Base-by-base conservation (phyloP, 2,888 invertebrate genomes). In the Cosmopolites sordidus region DNA sequence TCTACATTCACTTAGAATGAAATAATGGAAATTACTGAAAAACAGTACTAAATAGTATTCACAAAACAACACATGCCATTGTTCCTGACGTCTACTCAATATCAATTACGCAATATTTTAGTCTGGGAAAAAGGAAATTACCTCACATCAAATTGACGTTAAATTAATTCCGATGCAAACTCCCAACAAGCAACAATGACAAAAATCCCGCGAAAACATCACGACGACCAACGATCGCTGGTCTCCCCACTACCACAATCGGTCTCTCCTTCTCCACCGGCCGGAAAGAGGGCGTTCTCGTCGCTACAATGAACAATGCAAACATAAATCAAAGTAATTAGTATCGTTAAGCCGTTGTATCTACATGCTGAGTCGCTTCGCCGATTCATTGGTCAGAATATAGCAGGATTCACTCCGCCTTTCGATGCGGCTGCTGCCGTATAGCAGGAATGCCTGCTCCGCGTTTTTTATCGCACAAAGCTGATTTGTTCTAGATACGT, bases 231-330 rank as follows among this genome's bases (percentile, higher is more conserved):
- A 22, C 22, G 22, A 22, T 22, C 22, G 22, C 22, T 8, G 22
- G 4, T 3, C 8, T 11, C 33, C 3, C n/a, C 33, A 5, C 33
- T 3, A 33, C 33, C 33, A 33, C 33, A 11, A 33, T 27, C 27
- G 33, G 8, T 33, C 33, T 33, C 43, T 43, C 41, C 45, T 48
- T 29, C 46, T 38, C 50, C n/a, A 18, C 5, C 48, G 46, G n/a
- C 17, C 54, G 47, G 27, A 50, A 51, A 55, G 52, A 58, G 58
- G 56, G 56, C 56, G 58, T 56, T 44, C 44, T 48, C 58, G 78
- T 78, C 78, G 72, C 81, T 84, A 87, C 87, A 87, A 87, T 87
- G 87, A 87, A 87, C 87, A 87, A 83, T 58, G 52, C 53, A 41
- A 53, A 56, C 56, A 58, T 58, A 58, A 58, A 58, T 58, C 58